Percentiles rank a stretch among this genome's conserved stretches.
Conservation (phyloP, 1,140 invertebrate species). For the Agraylea sexmaculata region DNA sequence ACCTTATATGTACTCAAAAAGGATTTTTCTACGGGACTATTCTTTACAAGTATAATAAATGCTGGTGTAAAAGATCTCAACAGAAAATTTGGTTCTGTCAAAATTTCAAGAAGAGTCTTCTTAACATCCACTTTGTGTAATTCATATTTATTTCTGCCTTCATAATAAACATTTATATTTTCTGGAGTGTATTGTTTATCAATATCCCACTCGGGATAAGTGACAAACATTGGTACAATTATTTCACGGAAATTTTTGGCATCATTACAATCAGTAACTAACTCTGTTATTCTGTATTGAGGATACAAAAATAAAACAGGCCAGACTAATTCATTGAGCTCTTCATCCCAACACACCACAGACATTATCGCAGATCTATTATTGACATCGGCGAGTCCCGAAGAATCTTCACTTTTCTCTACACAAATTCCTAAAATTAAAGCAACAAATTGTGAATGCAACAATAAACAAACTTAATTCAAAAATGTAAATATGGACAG, state of each 20-base stretch:
- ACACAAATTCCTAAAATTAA: constrained; percentile 67
- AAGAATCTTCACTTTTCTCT: constrained; percentile 52
- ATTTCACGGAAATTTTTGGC: constrained; percentile 31
- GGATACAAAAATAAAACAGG: constrained; percentile 31
- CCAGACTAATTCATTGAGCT: constrained; percentile 25
- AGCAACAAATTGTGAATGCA: too few relatives aligned
- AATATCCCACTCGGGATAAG: constrained; percentile 61
- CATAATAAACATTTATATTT: constrained; percentile 68
- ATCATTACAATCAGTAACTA: constrained; percentile 57
- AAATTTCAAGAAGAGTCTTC: constrained; percentile 49
- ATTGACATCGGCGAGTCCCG: constrained; percentile 58
- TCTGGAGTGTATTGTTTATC: constrained; percentile 53
- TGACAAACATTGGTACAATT: constrained; percentile 52
- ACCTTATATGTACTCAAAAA: constrained; percentile 8
- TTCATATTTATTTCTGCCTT: constrained; percentile 52
- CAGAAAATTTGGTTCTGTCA: constrained; percentile 49
- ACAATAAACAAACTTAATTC: too few relatives aligned
- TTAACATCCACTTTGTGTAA: constrained; percentile 49
- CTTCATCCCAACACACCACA: constrained; percentile 2
- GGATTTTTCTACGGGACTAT: constrained; percentile 26
- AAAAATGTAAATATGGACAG: too few relatives aligned
- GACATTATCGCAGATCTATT: constrained; percentile 40
- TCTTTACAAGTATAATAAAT: constrained; percentile 29
- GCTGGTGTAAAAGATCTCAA: constrained; percentile 33
- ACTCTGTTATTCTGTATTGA: constrained; percentile 32